A percentile compares a stretch with the other conserved stretches of the same genome.
Evolutionary conservation across 2,888 invertebrate species (phyloP).

Genomic region (Bimastos eiseni): DNA sequence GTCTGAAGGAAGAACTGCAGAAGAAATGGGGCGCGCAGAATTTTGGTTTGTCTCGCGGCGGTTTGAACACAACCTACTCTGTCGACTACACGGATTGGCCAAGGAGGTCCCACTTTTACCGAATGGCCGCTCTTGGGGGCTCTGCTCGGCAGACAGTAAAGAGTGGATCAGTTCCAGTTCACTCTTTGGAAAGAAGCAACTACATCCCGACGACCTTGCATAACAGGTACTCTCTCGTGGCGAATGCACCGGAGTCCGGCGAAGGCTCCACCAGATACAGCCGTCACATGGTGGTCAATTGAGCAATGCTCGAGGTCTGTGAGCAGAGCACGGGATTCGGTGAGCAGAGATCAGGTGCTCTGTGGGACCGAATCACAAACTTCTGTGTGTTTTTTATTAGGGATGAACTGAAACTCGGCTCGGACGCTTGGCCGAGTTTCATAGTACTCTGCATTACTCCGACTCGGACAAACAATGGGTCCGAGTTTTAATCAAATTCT

Average conservation of each 20-base stretch:
- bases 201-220: neutral
- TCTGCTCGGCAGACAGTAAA: neutral
- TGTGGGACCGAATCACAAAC: neutral
- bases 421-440: no score
- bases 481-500: no score
- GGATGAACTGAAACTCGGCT: no score
- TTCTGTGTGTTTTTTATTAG: no score
- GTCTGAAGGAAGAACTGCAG: neutral
- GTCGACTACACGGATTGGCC: slow-evolving; percentile 14
- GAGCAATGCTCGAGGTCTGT: neutral
- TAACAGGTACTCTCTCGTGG: neutral
- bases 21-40: neutral
- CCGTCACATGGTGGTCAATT: neutral
- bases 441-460: no score
- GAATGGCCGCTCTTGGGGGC: neutral
- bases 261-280: neutral
- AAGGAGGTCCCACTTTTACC: neutral
- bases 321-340: neutral
- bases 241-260: neutral
- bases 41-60: neutral
- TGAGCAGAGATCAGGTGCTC: neutral
- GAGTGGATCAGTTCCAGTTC: neutral
- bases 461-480: no score
- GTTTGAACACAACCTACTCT: neutral
- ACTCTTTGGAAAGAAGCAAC: neutral